A percentile compares a stretch with the other conserved stretches of the same genome.
phyloP scores from a whole-genome alignment of 2,888 invertebrate genomes.

The Gonocerus acuteangulatus region DNA sequence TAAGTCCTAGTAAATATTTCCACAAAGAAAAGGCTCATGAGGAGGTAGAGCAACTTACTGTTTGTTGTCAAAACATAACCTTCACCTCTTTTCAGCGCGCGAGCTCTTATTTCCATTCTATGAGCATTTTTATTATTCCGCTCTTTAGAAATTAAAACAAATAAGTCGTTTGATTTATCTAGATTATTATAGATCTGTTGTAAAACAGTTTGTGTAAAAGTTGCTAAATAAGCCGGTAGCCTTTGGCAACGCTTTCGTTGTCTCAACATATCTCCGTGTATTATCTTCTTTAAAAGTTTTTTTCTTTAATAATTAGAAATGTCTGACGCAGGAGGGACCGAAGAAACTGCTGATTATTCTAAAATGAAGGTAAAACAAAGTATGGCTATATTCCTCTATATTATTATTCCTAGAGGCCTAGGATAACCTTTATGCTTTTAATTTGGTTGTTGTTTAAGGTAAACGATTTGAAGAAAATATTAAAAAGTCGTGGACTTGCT shows the following conservation, averaged over 20 bases:
- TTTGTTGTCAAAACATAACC: slow-evolving; percentile 1
- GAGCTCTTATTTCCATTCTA: background rate
- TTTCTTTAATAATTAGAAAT: slow-evolving; percentile 10
- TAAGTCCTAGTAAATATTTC: background rate
- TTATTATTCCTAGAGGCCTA: no score
- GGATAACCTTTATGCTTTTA: background rate
- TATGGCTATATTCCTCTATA: background rate
- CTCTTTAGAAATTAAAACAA: no score
- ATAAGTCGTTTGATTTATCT: no score
- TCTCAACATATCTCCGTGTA: no score
- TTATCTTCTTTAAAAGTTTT: no score
- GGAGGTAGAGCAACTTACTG: background rate
- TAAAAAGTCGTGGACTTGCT: slow-evolving; percentile 68
- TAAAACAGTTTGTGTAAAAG: no score
- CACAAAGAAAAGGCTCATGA: background rate
- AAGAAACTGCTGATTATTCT: slow-evolving; percentile 27
- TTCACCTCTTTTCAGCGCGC: background rate
- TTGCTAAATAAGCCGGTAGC: no score
- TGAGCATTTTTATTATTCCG: no score
- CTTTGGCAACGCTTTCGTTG: no score
- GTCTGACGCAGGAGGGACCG: slow-evolving; percentile 23
- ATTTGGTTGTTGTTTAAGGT: slow-evolving; percentile 53
- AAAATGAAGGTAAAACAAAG: slow-evolving; percentile 28
- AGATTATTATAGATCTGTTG: no score
- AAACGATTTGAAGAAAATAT: slow-evolving; percentile 71